Evolutionary conservation across 2,113 vertebrate genomes (phyloP).

Genomic region (Cygnus atratus): DNA sequence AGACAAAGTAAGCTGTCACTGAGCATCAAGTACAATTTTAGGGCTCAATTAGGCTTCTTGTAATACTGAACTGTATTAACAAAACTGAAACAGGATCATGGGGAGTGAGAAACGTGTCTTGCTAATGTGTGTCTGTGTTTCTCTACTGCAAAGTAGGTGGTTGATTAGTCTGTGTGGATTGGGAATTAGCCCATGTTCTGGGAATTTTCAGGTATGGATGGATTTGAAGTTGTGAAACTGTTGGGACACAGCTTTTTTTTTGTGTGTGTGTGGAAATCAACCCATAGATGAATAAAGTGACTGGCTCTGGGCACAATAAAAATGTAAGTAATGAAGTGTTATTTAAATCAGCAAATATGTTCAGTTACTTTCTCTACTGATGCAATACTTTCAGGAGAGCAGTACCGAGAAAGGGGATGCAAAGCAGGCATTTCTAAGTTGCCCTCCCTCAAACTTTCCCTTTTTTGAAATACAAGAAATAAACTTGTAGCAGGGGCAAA

Average conservation of each 20-base stretch:
- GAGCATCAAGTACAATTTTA: background rate
- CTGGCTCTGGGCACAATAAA: background rate
- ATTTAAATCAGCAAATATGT: background rate
- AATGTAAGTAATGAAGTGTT: background rate
- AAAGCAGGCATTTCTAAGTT: too few species aligned
- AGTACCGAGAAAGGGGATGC: background rate
- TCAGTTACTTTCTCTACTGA: background rate
- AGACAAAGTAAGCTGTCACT: background rate
- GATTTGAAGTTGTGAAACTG: background rate
- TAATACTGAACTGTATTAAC: background rate
- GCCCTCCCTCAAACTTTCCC: too few species aligned
- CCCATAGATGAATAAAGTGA: background rate
- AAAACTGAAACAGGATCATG: background rate
- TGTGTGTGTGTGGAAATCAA: background rate
- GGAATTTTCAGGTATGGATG: background rate
- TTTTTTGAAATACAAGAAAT: too few species aligned
- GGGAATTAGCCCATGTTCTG: background rate
- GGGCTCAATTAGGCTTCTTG: background rate
- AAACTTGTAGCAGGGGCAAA: background rate
- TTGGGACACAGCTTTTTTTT: background rate
- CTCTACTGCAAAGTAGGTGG: background rate
- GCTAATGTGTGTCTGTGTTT: background rate
- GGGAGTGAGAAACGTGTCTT: background rate
- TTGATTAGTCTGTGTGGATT: background rate
- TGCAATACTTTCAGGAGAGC: background rate